phyloP scores from a whole-genome alignment of 2,113 vertebrate genomes.

The Theropithecus gelada region DNA sequence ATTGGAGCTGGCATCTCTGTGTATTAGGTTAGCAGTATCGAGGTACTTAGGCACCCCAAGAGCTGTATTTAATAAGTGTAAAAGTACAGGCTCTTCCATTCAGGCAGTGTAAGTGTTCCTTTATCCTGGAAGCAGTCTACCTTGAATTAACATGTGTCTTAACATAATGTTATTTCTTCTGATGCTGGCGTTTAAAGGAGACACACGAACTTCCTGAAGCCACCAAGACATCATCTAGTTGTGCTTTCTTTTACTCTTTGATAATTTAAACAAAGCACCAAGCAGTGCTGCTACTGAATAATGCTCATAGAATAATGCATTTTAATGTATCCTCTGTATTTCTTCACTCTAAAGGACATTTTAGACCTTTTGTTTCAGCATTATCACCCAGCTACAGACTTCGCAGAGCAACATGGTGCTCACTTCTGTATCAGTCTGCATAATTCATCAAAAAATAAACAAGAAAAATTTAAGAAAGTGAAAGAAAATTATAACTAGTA shows the following conservation, averaged over 20 bases:
- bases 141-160: not conserved
- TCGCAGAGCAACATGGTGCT: not conserved
- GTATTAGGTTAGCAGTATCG: not conserved
- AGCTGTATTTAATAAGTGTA: not conserved
- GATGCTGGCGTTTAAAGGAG: not conserved
- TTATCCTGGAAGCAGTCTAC: not conserved
- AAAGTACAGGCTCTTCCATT: not conserved
- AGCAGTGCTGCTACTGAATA: not conserved
- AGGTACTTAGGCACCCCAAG: not conserved
- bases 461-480: not conserved
- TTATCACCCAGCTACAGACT: not conserved
- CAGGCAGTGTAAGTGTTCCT: not conserved
- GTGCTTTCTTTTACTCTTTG: not conserved
- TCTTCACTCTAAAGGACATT: not conserved
- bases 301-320: not conserved
- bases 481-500: conserved; percentile 26
- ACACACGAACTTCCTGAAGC: not conserved
- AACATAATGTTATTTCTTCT: not conserved
- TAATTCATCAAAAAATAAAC: conserved; percentile 29
- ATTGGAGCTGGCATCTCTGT: not conserved
- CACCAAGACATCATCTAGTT: not conserved
- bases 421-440: conserved; percentile 35
- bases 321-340: not conserved
- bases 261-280: conserved; percentile 46
- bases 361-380: not conserved